phyloP scores from a whole-genome alignment of 2,888 invertebrate species.

The Eumerus sabulonum region DNA sequence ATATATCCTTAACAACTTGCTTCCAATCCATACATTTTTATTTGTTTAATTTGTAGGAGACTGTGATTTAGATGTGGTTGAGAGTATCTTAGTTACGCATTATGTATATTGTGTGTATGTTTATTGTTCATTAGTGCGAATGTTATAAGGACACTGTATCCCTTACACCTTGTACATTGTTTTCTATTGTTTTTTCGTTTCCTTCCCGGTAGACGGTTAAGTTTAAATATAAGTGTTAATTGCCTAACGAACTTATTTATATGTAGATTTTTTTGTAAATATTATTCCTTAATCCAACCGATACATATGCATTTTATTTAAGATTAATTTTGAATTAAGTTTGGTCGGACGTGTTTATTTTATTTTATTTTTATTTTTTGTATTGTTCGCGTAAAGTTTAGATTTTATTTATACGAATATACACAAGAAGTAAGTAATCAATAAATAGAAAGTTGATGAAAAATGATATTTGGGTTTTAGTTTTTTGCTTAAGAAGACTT shows the following conservation, averaged over 20 bases:
- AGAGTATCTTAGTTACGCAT: constrained; percentile 60
- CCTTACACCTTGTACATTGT: too few species aligned
- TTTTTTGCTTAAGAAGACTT: constrained; percentile 3
- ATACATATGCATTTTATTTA: too few species aligned
- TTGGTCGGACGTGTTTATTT: too few species aligned
- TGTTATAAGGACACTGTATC: constrained; percentile 6
- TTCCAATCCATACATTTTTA: too few species aligned
- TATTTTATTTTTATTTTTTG: too few species aligned
- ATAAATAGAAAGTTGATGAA: constrained; percentile 34
- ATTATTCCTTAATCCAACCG: background rate
- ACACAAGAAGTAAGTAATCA: constrained; percentile 22
- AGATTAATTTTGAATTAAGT: too few species aligned
- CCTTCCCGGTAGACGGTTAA: background rate
- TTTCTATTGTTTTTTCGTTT: background rate
- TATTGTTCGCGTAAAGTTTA: constrained; percentile 39
- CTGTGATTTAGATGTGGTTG: constrained; percentile 77
- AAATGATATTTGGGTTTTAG: too few species aligned
- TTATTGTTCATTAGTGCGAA: constrained; percentile 34
- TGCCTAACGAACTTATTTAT: constrained; percentile 38
- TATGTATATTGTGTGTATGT: constrained; percentile 23
- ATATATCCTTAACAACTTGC: too few species aligned
- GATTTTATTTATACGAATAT: constrained; percentile 55
- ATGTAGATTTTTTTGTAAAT: constrained; percentile 18
- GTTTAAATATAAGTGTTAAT: constrained; percentile 24
- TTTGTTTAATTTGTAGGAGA: constrained; percentile 72